A percentile compares a stretch with the other conserved stretches of the same genome.
Evolutionary conservation across 2,797 vertebrate species (phyloP).

Genomic region (Agapornis canus): DNA sequence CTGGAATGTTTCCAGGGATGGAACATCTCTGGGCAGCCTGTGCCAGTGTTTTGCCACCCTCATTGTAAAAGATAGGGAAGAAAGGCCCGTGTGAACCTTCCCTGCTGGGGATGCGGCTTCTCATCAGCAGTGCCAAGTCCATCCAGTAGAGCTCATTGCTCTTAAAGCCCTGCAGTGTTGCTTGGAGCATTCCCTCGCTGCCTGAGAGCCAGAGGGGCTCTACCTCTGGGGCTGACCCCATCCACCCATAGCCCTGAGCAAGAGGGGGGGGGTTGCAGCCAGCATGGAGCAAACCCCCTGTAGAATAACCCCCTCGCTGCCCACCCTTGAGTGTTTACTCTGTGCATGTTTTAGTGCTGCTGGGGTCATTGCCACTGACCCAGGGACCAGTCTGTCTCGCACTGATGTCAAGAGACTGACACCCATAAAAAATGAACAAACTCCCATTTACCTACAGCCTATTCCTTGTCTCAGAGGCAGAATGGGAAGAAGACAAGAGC

Average conservation of each 20-base stretch:
- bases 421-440: not conserved
- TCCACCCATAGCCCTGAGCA: not conserved
- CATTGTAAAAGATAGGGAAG: not conserved
- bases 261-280: not conserved
- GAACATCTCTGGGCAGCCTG: not conserved
- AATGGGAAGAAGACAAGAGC: not conserved
- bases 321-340: conserved; percentile 46
- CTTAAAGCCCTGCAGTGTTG: not conserved
- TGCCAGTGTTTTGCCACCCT: not conserved
- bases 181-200: accelerated
- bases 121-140: accelerated
- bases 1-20: not conserved
- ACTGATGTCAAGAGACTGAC: conserved; percentile 8
- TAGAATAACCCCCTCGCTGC: not conserved
- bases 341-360: conserved; percentile 28
- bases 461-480: not conserved
- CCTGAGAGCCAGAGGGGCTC: not conserved
- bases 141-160: not conserved
- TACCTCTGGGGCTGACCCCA: too few species aligned
- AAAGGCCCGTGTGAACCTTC: not conserved
- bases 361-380: conserved; percentile 35
- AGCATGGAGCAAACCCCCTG: not conserved
- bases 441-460: not conserved
- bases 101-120: not conserved
- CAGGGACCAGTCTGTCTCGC: not conserved